A percentile compares a stretch with the other conserved stretches of the same genome.
These are phyloP conservation scores for Byasa hedistus DNA, from an alignment of 2,888 invertebrate genomes.

Conservation along the genomic window DNA sequence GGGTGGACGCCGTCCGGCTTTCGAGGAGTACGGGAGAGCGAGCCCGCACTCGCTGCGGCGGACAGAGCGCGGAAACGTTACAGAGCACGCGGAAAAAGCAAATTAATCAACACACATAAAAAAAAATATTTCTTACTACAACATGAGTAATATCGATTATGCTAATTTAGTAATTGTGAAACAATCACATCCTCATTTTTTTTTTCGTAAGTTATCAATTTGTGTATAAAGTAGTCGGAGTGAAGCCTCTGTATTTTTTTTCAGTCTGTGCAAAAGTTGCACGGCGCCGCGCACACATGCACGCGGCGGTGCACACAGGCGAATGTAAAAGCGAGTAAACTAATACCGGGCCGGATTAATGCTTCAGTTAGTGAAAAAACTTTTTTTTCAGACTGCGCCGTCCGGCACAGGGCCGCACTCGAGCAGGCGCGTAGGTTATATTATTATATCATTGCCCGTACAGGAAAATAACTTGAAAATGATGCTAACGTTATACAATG, in stretches of 20 bases:
- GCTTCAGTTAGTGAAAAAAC: conserved; percentile 80
- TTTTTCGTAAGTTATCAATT: conserved; percentile 36
- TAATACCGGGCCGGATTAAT: conserved; percentile 80
- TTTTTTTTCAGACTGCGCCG: conserved; percentile 79
- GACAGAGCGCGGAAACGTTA: conserved; percentile 42
- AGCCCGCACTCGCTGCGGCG: conserved; percentile 55
- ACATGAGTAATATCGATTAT: too few species aligned
- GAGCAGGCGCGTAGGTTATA: conserved; percentile 40
- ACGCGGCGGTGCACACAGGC: conserved; percentile 56
- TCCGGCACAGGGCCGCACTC: conserved; percentile 69
- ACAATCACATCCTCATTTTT: conserved; percentile 40
- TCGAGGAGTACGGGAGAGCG: conserved; percentile 65
- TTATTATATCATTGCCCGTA: conserved; percentile 34
- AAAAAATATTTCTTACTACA: not conserved
- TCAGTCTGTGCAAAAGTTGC: conserved; percentile 72
- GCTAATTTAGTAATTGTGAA: not conserved
- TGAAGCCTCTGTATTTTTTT: conserved; percentile 52
- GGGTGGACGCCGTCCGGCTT: conserved; percentile 75
- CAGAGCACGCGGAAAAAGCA: conserved; percentile 32
- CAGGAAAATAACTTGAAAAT: conserved; percentile 16
- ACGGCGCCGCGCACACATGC: conserved; percentile 66
- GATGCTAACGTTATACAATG: not conserved
- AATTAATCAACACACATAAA: not conserved
- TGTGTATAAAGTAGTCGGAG: conserved; percentile 36
- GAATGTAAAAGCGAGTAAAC: conserved; percentile 75